Base-by-base conservation (phyloP, 1,140 invertebrate genomes). In the Globodera ellingtonae region DNA sequence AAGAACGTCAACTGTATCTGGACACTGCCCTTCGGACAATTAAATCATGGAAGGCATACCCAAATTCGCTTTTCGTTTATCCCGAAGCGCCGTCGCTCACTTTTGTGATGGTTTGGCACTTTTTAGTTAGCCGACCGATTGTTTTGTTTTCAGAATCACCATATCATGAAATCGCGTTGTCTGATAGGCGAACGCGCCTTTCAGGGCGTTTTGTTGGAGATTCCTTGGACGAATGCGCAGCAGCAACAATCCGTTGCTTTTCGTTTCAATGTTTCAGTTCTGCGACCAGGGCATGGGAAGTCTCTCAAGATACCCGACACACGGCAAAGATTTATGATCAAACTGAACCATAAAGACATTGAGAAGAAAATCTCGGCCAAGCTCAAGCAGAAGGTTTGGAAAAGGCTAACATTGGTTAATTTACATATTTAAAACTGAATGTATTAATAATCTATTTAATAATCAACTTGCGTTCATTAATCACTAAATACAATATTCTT, bases 161-260 rank as follows among this genome's bases (percentile, higher is more conserved):
- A 59, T 46, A 15, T 35, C 44, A 13, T n/a, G n/a, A 48, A 62
- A 15, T 44, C 65, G 7, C 44, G 44, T 62, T 59, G n/a, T 18
- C 65, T 52, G 56, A 44, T 75, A 15, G 73, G 48, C 44, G 35
- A 56, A 13, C 73, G 18, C 6, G 47, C 6, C 13, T 75, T 75
- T 75, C 73, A 75, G 46, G 73, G 73, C 56, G 8, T 75, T 75
- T 15, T 75, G 15, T 56, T 13, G 13, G 56, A 56, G 44, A 56
- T 56, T 46, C 50, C 48, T 8, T 75, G 73, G 73, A 56, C 73
- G 18, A 62, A 62, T 18, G 10, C 10, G 15, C 15, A 62, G 10
- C 10, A n/a, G 56, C 56, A 62, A 18, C 56, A 62, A 62, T 62
- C 56, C 6, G 56, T 62, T 62, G 56, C 56, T 18, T 62, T 62